These are phyloP conservation scores for Onychomys torridus DNA, from an alignment of 2,797 vertebrate genomes.

Conservation along the genomic window DNA sequence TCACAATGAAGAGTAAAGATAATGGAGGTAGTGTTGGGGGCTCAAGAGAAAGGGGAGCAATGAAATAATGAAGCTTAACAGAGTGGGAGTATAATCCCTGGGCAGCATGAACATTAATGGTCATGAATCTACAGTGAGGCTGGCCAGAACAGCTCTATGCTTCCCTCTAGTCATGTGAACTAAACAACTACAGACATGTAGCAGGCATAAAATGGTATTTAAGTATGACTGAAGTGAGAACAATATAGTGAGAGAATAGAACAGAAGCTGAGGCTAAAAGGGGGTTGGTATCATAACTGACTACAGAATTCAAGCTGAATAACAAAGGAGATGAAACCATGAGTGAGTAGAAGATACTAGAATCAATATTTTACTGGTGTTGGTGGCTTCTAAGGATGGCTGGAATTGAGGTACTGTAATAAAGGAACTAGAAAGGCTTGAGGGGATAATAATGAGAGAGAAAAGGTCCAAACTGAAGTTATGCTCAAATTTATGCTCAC, in stretches of 20 bases:
- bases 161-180: slow-evolving; percentile 46
- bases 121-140: slow-evolving; percentile 38
- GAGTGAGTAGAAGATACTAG: neutral
- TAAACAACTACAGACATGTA: neutral
- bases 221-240: slow-evolving; percentile 34
- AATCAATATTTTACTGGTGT: slow-evolving; percentile 4
- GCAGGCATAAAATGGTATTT: slow-evolving; percentile 34
- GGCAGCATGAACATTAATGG: slow-evolving; percentile 22
- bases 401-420: slow-evolving; percentile 9
- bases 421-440: neutral
- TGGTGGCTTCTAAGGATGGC: neutral
- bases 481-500: neutral
- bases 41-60: slow-evolving; percentile 34
- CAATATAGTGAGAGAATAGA: neutral
- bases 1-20: slow-evolving; percentile 25
- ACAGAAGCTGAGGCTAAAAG: neutral
- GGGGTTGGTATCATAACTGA: neutral
- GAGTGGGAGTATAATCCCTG: slow-evolving; percentile 15
- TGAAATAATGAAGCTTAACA: neutral
- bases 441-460: neutral
- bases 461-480: slow-evolving; percentile 36
- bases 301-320: slow-evolving; percentile 24
- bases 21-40: neutral
- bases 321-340: slow-evolving; percentile 22
- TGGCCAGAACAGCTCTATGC: slow-evolving; percentile 10